Base-by-base conservation (phyloP, 2,888 invertebrate species). In the Apotomis turbidana region DNA sequence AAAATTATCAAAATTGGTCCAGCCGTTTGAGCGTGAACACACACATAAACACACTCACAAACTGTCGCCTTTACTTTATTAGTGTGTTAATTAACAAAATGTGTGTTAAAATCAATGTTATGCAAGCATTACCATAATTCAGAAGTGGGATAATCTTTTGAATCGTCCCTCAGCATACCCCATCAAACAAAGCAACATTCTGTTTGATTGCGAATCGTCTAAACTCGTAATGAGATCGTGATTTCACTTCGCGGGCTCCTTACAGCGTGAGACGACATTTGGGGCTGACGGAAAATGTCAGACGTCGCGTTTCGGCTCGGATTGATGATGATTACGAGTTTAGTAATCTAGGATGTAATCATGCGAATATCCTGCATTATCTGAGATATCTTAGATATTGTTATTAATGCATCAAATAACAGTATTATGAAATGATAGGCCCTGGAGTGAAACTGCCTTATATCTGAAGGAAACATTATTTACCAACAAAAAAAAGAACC, bases 221-320 rank as follows among this genome's bases (percentile, higher is more conserved):
- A 80, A 81, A 81, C 78, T 78, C 74, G 80, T 83, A 81, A 86
- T 85, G 82, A 81, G 82, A 82, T 87, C 87, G 86, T 87, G 87
- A 84, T 81, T 79, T 80, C 76, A 74, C 76, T 77, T 75, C 79
- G 80, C 78, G 77, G 82, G 79, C 27, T 9, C 61, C 52, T 51
- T 36, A 46, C 27, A 73, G 63, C 60, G 46, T 10, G 58, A 62
- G 55, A 72, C 71, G 75, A 74, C 74, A 74, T 74, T 74, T 64
- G 67, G 36, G 60, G 57, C 49, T 61, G 57, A 67, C 61, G 57
- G 15, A 49, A 71, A 71, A 71, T 71, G 71, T 68, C 71, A 71
- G 68, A 55, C 68, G 68, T 62, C 67, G 51, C 68, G 49, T 67
- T 71, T 71, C 10, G 61, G 67, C 36, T 41, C 51, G 46, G 55